These are phyloP conservation scores for Sminthurides aquaticus DNA, from an alignment of 2,888 invertebrate genomes.

Conservation along the genomic window DNA sequence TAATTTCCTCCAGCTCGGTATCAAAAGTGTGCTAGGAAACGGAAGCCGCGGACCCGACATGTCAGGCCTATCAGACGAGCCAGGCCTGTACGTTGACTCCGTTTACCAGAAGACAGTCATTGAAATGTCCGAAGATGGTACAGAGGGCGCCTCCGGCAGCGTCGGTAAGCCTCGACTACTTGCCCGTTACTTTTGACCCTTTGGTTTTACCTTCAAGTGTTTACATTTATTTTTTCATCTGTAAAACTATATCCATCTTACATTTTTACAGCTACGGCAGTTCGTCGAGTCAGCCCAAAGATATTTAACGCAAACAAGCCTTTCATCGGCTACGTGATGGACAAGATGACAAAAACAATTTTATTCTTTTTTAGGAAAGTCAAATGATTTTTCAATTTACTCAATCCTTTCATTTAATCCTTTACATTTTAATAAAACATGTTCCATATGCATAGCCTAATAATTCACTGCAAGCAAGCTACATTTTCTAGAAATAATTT, in stretches of 20 bases:
- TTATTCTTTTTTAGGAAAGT: constrained; percentile 13
- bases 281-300: neutral
- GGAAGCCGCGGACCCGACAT: neutral
- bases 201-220: neutral
- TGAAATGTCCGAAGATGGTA: neutral
- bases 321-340: constrained; percentile 10
- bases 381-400: constrained; percentile 1
- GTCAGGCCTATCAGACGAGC: neutral
- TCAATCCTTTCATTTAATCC: no score
- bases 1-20: constrained; percentile 6
- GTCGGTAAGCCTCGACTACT: neutral
- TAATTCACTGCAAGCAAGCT: no score
- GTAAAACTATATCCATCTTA: no score
- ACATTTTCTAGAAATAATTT: no score
- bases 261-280: neutral
- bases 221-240: no score
- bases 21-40: neutral
- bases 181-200: no score
- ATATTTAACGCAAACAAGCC: constrained; percentile 10
- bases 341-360: constrained; percentile 5
- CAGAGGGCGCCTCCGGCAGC: constrained; percentile 1
- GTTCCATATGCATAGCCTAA: no score
- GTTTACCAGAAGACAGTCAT: neutral
- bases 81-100: neutral
- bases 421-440: neutral